A percentile compares a stretch with the other conserved stretches of the same genome.
Conservation (phyloP, 2,888 invertebrate genomes). For the Drosophila planitibia region DNA sequence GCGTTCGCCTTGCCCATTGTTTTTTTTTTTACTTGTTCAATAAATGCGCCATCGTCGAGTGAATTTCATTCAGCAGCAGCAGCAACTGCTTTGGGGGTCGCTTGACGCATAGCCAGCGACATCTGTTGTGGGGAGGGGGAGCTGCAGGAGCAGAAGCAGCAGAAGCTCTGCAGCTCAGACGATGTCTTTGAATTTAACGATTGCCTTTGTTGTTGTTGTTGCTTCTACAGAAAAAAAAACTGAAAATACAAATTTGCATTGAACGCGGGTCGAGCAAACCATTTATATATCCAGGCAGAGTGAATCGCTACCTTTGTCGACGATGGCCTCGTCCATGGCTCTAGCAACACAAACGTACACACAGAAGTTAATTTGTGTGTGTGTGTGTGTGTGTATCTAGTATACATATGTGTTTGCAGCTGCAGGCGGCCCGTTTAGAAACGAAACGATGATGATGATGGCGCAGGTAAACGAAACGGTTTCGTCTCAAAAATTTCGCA, state of each 20-base stretch:
- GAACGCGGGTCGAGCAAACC: slow-evolving; percentile 22
- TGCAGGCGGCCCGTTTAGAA: slow-evolving; percentile 63
- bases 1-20: slow-evolving; percentile 63
- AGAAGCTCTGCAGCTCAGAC: slow-evolving; percentile 6
- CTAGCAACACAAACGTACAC: slow-evolving; percentile 23
- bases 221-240: slow-evolving; percentile 14
- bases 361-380: slow-evolving; percentile 10
- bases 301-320: slow-evolving; percentile 54
- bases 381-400: slow-evolving; percentile 3
- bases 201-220: slow-evolving; percentile 22
- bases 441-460: slow-evolving; percentile 17
- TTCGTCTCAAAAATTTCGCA: slow-evolving; percentile 55
- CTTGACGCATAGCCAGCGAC: slow-evolving; percentile 53
- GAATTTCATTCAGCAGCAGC: slow-evolving; percentile 62
- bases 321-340: slow-evolving; percentile 46
- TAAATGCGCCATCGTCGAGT: slow-evolving; percentile 64
- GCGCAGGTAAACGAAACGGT: slow-evolving; percentile 60
- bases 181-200: slow-evolving; percentile 54
- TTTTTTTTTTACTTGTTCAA: slow-evolving; percentile 51
- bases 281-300: slow-evolving; percentile 5
- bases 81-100: slow-evolving; percentile 57
- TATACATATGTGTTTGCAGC: slow-evolving; percentile 49
- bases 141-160: background rate
- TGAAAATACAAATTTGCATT: slow-evolving; percentile 50
- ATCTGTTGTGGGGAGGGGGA: slow-evolving; percentile 13